Conservation (phyloP, 92 coral and sea anemone species). For the Porites rus region DNA sequence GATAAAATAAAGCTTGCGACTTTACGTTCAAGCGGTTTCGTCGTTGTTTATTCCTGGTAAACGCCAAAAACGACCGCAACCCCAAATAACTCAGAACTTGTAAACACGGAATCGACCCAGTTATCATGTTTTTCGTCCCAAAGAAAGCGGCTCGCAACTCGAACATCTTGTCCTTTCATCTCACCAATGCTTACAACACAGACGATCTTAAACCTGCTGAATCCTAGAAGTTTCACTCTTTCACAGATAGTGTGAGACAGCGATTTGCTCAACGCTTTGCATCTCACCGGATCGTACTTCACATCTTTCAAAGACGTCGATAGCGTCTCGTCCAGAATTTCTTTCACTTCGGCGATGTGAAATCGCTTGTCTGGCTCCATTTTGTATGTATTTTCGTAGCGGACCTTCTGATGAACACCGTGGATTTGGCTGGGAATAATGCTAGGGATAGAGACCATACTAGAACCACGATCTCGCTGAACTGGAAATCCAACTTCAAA, state of each 20-base stretch:
- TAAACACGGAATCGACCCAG: constrained; percentile 87
- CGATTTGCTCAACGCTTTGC: constrained; percentile 78
- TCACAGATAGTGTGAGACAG: constrained; percentile 88
- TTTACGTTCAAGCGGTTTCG: no score
- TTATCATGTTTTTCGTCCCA: constrained; percentile 94
- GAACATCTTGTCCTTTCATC: constrained; percentile 84
- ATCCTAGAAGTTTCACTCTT: constrained; percentile 85
- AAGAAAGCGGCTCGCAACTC: constrained; percentile 90
- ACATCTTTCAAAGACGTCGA: constrained; percentile 82
- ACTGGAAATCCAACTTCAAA: constrained; percentile 97
- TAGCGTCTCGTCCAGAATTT: constrained; percentile 86
- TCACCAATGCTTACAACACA: constrained; percentile 85
- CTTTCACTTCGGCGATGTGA: constrained; percentile 88
- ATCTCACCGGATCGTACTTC: constrained; percentile 79
- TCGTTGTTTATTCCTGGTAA: constrained; percentile 71
- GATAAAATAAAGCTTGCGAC: not conserved
- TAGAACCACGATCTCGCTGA: constrained; percentile 92
- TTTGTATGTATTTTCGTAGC: constrained; percentile 90
- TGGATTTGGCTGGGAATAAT: constrained; percentile 78
- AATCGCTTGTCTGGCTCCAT: constrained; percentile 96
- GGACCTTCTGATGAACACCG: constrained; percentile 73
- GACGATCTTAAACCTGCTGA: constrained; percentile 75
- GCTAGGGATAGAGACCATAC: constrained; percentile 92
- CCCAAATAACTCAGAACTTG: constrained; percentile 77
- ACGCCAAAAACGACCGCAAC: constrained; percentile 89